Base-by-base conservation (phyloP, 2,797 vertebrate genomes). In the Clarias pachynema region DNA sequence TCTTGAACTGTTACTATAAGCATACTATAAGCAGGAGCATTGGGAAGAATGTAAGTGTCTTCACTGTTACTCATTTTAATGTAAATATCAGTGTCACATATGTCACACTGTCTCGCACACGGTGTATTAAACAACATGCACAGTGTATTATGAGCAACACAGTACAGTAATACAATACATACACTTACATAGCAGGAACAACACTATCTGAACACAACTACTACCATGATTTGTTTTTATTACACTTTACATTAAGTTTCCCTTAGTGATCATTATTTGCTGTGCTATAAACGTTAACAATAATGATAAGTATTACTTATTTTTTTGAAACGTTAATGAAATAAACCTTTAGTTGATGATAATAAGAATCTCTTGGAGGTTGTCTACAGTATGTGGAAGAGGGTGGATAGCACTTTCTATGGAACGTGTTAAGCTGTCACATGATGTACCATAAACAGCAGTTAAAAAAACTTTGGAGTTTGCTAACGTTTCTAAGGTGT, bases 1-100 rank as follows among this genome's bases (percentile, higher is more conserved):
- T 87, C 87, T 90, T 49, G 40, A 73, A 3, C 12, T 0, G 44
- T 26, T 16, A 26, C 14, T 57, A 26, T 26, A 73, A 49, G 40
- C 70, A 53, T 16, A 26, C 14, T 57, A 26, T 26, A 73, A 49
- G 40, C 70, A 53, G 44, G 53, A 26, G 40, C 69, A 24, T 2
- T 5, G 12, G 22, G 66, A 18, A 69, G 66, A 31, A 1, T 70
- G 9, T 15, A 24, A 72, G 69, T 18, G 44, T 74, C 44, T 49
- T 77, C 26, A 57, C 4, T 57, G 26, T 74, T 70, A 70, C 68
- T 40, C 34, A 31, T 37, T 70, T 49, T 29, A n/a, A 10, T 56
- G 49, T 59, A 77, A 77, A 77, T 31, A 77, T 57, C 53, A 22
- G 18, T 2, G 7, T 75, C 3, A 4, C 24, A 5, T 8, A 7